Evolutionary conservation across 2,888 invertebrate genomes (phyloP), one percentile per base, ranked within the genome.

Genomic region (Actias luna): DNA sequence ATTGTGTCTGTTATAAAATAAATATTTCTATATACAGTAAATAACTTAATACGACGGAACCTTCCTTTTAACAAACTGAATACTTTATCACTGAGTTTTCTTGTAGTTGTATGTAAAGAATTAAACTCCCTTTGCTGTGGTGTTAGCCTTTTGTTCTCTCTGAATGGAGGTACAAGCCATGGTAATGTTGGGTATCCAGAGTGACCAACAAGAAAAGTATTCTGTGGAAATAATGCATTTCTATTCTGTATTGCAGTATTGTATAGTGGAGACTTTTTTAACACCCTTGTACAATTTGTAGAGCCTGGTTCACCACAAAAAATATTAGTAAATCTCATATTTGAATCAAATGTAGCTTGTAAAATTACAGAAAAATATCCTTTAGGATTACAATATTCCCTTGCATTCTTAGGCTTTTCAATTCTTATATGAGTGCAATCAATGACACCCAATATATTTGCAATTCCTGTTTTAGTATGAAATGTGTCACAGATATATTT

Each of bases 251-350:
- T 69, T 63, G 85, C 84, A 65, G 82, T 84, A 62, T 77, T 75
- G 62, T 81, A 86, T 29, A 87, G 65, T 18, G 87, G 87, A 33
- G 87, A 87, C 60, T 82, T 87, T 60, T 79, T 79, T 29, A 87
- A 69, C 18, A 84, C 84, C 64, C 84, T 69, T n/a, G 79, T 64
- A 71, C 82, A 77, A 64, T 79, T 85, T 46, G 78, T 78, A 50
- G 87, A 87, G 5, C 87, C 87, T 64, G 87, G 86, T 71, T 87
- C 87, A 42, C 87, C 87, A 76, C 87, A 87, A 68, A 80, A 87
- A 62, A 87, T 73, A 65, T 85, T 87, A 50, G 84, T 87, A 67
- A 87, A 87, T 52, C 74, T 77, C 67, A 87, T 69, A 67, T 83
- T 83, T 27, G 81, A 72, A 75, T 87, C 85, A 62, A 86, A 68